Conservation (phyloP, 2,888 invertebrate genomes). For the Oligia latruncula region DNA sequence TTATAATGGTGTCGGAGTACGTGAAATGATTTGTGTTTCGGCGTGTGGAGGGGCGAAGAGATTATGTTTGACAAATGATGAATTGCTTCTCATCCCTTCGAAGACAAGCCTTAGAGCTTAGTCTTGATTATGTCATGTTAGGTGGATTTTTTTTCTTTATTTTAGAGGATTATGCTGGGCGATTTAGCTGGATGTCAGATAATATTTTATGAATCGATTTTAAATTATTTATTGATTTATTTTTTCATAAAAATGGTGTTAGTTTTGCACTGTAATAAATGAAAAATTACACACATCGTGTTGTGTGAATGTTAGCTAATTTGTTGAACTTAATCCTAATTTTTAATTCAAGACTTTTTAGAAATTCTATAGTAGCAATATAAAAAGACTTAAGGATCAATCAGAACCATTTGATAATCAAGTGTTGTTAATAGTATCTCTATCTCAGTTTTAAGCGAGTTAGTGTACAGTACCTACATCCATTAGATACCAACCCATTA, state of each 20-base stretch:
- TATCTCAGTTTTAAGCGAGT: neutral
- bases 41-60: conserved; percentile 11
- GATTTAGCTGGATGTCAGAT: neutral
- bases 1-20: conserved; percentile 3
- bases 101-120: conserved; percentile 31
- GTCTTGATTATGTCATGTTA: conserved; percentile 27
- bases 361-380: neutral
- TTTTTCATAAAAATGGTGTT: neutral
- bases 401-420: neutral
- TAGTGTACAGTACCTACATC: too few relatives aligned
- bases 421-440: neutral
- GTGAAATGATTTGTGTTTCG: conserved; percentile 45
- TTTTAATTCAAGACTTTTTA: neutral
- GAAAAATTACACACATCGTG: neutral
- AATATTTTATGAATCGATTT: neutral
- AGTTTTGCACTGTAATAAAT: neutral
- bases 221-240: neutral
- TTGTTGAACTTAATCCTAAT: neutral
- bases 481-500: neutral
- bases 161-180: neutral
- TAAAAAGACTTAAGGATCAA: neutral
- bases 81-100: conserved; percentile 13
- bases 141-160: neutral
- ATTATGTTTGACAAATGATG: conserved; percentile 56
- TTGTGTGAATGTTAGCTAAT: neutral